Evolutionary conservation across 2,888 invertebrate species (phyloP).

Genomic region (Lochmaea capreae): DNA sequence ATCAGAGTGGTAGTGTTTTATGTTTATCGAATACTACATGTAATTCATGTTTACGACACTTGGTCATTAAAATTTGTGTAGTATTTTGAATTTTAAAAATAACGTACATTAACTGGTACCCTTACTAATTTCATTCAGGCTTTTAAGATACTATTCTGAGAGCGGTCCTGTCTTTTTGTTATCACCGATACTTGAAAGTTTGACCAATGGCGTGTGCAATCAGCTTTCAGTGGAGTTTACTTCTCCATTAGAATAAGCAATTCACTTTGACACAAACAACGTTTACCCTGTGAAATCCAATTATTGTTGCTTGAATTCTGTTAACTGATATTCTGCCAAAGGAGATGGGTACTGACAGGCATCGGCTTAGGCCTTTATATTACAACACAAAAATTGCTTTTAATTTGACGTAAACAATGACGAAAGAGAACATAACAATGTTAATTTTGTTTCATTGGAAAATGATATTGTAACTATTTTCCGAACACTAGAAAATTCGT

Average conservation of each 20-base stretch:
- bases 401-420: neutral
- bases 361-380: constrained; percentile 5
- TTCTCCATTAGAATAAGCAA: constrained; percentile 47
- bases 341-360: constrained; percentile 19
- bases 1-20: too few relatives aligned
- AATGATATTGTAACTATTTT: neutral
- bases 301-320: constrained; percentile 31
- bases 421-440: neutral
- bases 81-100: too few relatives aligned
- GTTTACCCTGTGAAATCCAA: constrained; percentile 42
- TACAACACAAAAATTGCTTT: constrained; percentile 4
- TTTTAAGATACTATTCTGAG: neutral
- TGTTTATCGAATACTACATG: too few relatives aligned
- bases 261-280: constrained; percentile 44
- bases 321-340: constrained; percentile 30
- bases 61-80: too few relatives aligned
- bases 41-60: too few relatives aligned
- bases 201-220: constrained; percentile 31
- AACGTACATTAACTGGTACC: too few relatives aligned
- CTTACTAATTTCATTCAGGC: too few relatives aligned
- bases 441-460: neutral
- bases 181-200: constrained; percentile 12
- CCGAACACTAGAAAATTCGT: neutral
- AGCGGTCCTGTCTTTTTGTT: neutral
- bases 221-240: constrained; percentile 36